Percentiles rank a stretch among this genome's conserved stretches.
Evolutionary conservation across 2,888 invertebrate species (phyloP).

Genomic region (Zygaena filipendulae): DNA sequence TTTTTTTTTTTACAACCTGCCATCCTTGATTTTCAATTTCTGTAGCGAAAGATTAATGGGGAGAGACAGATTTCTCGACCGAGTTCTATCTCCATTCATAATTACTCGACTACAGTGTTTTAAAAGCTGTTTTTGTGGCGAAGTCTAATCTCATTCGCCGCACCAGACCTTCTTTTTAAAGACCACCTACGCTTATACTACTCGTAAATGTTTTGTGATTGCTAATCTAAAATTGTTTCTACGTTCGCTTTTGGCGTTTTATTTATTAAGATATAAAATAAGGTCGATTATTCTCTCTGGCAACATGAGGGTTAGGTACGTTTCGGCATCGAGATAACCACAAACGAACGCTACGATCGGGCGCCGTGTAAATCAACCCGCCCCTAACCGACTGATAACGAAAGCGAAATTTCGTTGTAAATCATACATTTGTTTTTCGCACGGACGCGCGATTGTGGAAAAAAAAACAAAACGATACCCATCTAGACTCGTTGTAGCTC

Average conservation of each 20-base stretch:
- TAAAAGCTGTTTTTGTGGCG: slow-evolving; percentile 26
- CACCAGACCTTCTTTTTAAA: too few species aligned
- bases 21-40: slow-evolving; percentile 48
- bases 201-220: too few species aligned
- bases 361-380: slow-evolving; percentile 54
- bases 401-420: slow-evolving; percentile 44
- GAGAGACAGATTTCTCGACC: slow-evolving; percentile 27
- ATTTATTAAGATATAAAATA: too few species aligned
- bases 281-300: too few species aligned
- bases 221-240: too few species aligned
- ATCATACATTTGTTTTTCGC: slow-evolving; percentile 58
- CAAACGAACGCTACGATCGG: slow-evolving; percentile 22
- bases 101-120: slow-evolving; percentile 25
- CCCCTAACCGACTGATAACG: slow-evolving; percentile 47
- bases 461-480: slow-evolving; percentile 26
- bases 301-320: too few species aligned
- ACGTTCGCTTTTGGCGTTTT: too few species aligned
- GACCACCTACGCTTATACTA: too few species aligned
- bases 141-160: too few species aligned
- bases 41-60: slow-evolving; percentile 42
- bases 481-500: slow-evolving; percentile 13
- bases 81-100: slow-evolving; percentile 33
- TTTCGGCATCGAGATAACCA: too few species aligned
- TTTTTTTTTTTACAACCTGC: slow-evolving; percentile 37
- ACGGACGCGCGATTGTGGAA: slow-evolving; percentile 26